phyloP scores from a whole-genome alignment of 2,888 invertebrate genomes.

The Pterostichus madidus region DNA sequence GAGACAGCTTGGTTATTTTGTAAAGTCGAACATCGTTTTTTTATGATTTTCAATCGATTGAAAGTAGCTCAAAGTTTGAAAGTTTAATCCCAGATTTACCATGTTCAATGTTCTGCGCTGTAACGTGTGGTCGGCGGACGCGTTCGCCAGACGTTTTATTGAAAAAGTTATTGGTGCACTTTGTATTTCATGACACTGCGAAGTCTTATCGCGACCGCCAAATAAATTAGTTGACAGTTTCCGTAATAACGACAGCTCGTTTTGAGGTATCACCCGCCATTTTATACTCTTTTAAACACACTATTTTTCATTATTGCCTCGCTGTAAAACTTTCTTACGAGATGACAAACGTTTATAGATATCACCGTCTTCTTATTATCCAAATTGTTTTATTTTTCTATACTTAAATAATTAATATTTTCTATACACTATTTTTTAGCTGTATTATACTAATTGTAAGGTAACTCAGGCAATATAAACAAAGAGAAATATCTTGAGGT shows the following conservation, averaged over 20 bases:
- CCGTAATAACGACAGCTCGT: conserved; percentile 40
- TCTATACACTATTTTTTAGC: too few species aligned
- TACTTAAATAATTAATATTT: too few species aligned
- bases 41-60: conserved; percentile 47
- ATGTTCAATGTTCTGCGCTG: background rate
- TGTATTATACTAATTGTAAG: too few species aligned
- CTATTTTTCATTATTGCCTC: conserved; percentile 24
- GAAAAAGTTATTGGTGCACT: conserved; percentile 60
- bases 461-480: too few species aligned
- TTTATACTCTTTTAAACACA: conserved; percentile 25
- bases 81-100: conserved; percentile 44
- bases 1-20: conserved; percentile 31
- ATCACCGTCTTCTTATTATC: too few species aligned
- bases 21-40: conserved; percentile 30
- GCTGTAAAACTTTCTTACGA: background rate
- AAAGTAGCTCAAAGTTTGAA: conserved; percentile 33
- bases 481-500: too few species aligned
- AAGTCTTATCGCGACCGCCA: conserved; percentile 12
- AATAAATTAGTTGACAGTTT: conserved; percentile 48
- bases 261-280: conserved; percentile 28
- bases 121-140: conserved; percentile 49
- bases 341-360: too few species aligned
- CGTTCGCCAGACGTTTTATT: conserved; percentile 53
- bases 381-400: too few species aligned
- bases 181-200: conserved; percentile 43